phyloP scores from a whole-genome alignment of 2,888 invertebrate genomes.

The Hirtodrosophila histrioides region DNA sequence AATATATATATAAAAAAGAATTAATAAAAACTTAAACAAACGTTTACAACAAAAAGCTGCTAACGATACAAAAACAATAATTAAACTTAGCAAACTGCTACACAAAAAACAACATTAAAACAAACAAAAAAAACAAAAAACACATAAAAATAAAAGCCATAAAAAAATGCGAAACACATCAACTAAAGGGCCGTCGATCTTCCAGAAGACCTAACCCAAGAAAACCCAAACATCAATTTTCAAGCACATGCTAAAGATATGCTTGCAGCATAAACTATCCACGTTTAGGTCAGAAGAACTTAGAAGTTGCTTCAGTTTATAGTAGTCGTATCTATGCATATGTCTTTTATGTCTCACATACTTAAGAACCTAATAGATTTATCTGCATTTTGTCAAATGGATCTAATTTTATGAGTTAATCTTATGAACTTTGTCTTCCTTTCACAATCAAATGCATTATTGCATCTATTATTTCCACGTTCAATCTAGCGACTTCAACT shows the following conservation, averaged over 20 bases:
- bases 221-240: slow-evolving; percentile 7
- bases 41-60: slow-evolving; percentile 67
- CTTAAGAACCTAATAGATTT: slow-evolving; percentile 32
- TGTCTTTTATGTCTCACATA: slow-evolving; percentile 37
- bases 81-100: slow-evolving; percentile 73
- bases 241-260: background rate
- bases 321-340: slow-evolving; percentile 33
- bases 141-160: slow-evolving; percentile 18
- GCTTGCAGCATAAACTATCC: slow-evolving; percentile 35
- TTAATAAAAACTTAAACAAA: slow-evolving; percentile 39
- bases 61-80: slow-evolving; percentile 80
- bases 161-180: slow-evolving; percentile 20
- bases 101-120: slow-evolving; percentile 30
- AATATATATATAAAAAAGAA: slow-evolving; percentile 39
- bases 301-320: slow-evolving; percentile 45
- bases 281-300: slow-evolving; percentile 24
- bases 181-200: slow-evolving; percentile 47
- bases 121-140: slow-evolving; percentile 19
- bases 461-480: slow-evolving; percentile 32
- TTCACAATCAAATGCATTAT: slow-evolving; percentile 24
- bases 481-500: slow-evolving; percentile 69
- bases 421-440: slow-evolving; percentile 49
- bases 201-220: slow-evolving; percentile 35
- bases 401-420: slow-evolving; percentile 35
- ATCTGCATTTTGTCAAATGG: slow-evolving; percentile 14